phyloP scores from a whole-genome alignment of 2,797 vertebrate genomes.

The Aythya fuligula region DNA sequence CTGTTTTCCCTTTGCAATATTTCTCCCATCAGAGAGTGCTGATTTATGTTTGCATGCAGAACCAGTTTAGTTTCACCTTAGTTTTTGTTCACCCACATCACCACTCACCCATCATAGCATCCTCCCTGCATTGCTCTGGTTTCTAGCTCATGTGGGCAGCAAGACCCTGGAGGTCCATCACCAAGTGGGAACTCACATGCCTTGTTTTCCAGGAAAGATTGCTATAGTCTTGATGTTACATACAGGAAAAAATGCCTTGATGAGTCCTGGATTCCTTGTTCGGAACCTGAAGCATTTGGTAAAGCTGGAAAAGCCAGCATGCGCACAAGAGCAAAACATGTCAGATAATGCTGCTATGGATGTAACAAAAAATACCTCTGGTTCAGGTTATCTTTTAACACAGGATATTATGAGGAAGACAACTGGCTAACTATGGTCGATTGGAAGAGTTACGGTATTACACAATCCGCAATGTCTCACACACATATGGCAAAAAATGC shows the following conservation, averaged over 20 bases:
- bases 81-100: rapidly evolving
- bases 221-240: neutral
- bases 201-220: neutral
- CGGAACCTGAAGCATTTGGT: neutral
- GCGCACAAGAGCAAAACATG: neutral
- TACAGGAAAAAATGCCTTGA: neutral
- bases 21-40: neutral
- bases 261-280: neutral
- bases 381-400: neutral
- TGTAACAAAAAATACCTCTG: neutral
- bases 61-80: neutral
- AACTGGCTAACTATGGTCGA: neutral
- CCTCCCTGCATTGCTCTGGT: neutral
- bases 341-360: neutral
- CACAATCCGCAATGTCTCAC: neutral
- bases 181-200: rapidly evolving
- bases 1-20: neutral
- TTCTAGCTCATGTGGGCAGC: neutral
- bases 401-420: neutral
- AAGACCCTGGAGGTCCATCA: neutral
- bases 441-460: neutral
- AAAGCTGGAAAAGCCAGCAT: neutral
- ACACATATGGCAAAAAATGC: neutral
- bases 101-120: neutral
- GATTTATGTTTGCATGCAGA: neutral